Evolutionary conservation across 1,140 invertebrate genomes (phyloP).

Genomic region (Harlomillsia oculata): DNA sequence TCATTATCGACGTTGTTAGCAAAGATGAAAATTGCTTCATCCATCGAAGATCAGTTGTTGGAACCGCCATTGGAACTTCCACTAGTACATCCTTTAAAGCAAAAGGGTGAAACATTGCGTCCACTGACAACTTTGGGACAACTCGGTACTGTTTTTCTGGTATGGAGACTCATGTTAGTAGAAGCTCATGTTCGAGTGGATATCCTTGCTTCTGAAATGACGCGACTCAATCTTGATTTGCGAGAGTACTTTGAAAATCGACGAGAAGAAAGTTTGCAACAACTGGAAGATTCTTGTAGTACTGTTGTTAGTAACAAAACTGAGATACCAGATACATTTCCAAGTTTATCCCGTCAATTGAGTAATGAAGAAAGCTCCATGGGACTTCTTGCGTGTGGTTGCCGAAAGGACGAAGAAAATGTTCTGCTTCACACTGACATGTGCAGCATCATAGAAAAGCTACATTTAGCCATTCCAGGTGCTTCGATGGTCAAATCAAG

Average conservation of each 20-base stretch:
- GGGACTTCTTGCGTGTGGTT: neutral
- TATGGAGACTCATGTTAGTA: slow-evolving; percentile 22
- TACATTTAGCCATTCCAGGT: slow-evolving; percentile 16
- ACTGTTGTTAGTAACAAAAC: neutral
- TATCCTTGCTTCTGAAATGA: slow-evolving; percentile 31
- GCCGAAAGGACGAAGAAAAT: neutral
- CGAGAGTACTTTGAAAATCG: neutral
- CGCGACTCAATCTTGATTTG: slow-evolving; percentile 9
- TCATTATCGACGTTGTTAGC: neutral
- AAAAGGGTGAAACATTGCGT: slow-evolving; percentile 30
- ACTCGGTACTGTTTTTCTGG: slow-evolving; percentile 18
- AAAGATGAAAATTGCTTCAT: neutral
- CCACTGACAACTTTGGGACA: slow-evolving; percentile 28
- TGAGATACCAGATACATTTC: neutral
- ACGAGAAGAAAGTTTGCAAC: neutral
- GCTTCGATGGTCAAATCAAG: slow-evolving; percentile 23
- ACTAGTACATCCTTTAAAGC: slow-evolving; percentile 29
- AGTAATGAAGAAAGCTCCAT: neutral
- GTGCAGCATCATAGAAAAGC: slow-evolving; percentile 18
- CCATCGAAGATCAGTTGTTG: too few species aligned
- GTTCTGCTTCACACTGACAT: neutral
- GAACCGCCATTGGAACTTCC: slow-evolving; percentile 19
- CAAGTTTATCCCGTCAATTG: neutral
- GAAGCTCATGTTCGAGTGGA: slow-evolving; percentile 10
- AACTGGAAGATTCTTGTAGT: neutral